Evolutionary conservation across 2,797 vertebrate species (phyloP).

Genomic region (Jordanella pulchra): DNA sequence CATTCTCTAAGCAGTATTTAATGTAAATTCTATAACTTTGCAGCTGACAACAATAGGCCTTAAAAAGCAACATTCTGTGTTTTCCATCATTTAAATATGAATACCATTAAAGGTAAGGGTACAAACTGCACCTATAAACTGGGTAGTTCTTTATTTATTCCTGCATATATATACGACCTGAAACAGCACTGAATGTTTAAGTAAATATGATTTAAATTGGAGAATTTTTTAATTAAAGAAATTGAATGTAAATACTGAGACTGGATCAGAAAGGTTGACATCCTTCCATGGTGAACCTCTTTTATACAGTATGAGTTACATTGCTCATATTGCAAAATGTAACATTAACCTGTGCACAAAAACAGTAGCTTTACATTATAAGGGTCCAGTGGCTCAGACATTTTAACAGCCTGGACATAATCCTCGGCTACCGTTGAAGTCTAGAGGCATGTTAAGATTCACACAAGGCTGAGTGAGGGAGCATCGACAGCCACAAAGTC

Average conservation of each 20-base stretch:
- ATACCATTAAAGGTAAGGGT: too few relatives aligned
- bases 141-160: too few relatives aligned
- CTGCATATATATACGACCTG: too few relatives aligned
- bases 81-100: neutral
- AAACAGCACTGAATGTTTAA: neutral
- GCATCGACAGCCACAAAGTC: conserved; percentile 71
- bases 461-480: conserved; percentile 52
- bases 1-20: neutral
- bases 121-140: too few relatives aligned
- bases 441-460: conserved; percentile 66
- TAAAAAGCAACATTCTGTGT: neutral
- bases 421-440: conserved; percentile 11
- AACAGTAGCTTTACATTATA: conserved; percentile 4
- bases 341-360: conserved; percentile 3
- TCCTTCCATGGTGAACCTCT: neutral
- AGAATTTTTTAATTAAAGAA: too few relatives aligned
- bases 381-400: conserved; percentile 6
- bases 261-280: neutral
- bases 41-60: neutral
- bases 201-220: neutral
- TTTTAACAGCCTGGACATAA: conserved; percentile 23
- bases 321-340: neutral
- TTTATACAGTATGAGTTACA: neutral
- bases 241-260: neutral
- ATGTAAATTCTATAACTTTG: neutral